phyloP scores from a whole-genome alignment of 2,797 vertebrate species.

The Micropoecilia bifurca region DNA sequence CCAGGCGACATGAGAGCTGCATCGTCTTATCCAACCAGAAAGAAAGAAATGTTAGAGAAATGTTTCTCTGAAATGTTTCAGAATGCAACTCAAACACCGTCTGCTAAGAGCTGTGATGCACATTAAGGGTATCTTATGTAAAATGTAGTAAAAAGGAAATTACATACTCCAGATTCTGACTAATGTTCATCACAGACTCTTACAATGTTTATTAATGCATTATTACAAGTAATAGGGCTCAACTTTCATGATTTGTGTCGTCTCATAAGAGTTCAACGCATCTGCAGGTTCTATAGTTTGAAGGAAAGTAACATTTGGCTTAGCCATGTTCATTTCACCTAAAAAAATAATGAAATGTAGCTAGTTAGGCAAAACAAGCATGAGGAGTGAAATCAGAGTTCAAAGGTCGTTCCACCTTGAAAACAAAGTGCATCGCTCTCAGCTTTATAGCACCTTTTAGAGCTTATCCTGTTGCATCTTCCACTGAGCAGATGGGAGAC shows the following conservation, averaged over 20 bases:
- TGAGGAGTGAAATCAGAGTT: background rate
- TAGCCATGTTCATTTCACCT: background rate
- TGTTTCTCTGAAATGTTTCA: background rate
- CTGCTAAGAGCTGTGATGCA: background rate
- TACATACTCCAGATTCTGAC: background rate
- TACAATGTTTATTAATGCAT: background rate
- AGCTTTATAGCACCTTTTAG: constrained; percentile 26
- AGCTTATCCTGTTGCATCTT: constrained; percentile 24
- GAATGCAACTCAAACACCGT: background rate
- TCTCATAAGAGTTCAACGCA: background rate
- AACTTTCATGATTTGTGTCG: background rate
- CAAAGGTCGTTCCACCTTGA: background rate
- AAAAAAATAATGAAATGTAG: background rate
- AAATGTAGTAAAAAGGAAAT: background rate
- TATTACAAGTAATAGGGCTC: background rate
- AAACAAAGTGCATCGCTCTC: background rate
- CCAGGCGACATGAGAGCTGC: background rate
- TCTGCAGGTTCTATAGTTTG: background rate
- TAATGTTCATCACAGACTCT: background rate
- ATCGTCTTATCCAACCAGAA: background rate
- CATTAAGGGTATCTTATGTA: background rate
- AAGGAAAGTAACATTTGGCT: background rate
- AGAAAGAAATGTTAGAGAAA: background rate
- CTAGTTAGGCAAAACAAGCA: background rate
- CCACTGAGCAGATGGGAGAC: constrained; percentile 39